Evolutionary conservation across 92 coral and sea anemone species (phyloP).

Genomic region (Nematostella vectensis): DNA sequence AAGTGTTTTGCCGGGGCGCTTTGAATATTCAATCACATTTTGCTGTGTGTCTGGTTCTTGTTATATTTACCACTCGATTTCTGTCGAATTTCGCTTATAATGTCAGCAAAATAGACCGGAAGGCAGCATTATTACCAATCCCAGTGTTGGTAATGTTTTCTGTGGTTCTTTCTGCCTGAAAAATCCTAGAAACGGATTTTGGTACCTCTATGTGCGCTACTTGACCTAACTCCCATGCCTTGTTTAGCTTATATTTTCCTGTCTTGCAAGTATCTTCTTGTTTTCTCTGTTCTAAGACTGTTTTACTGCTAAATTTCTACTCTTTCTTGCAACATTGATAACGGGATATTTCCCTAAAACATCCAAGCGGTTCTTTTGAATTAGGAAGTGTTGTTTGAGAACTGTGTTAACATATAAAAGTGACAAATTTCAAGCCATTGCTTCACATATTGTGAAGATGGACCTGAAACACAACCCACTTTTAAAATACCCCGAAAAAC

Average conservation of each 20-base stretch:
- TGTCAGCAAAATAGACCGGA: not conserved
- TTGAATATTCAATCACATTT: constrained; percentile 40
- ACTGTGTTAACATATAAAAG: constrained; percentile 21
- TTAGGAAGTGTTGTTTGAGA: constrained; percentile 7
- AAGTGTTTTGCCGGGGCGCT: constrained; percentile 52
- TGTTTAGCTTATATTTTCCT: constrained; percentile 19
- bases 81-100: constrained; percentile 4
- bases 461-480: constrained; percentile 67
- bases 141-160: not conserved
- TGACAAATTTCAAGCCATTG: constrained; percentile 43
- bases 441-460: constrained; percentile 35
- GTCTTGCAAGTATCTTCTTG: not conserved
- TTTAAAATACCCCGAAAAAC: constrained; percentile 69
- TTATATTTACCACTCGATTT: constrained; percentile 1
- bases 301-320: constrained; percentile 6
- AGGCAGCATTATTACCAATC: not conserved
- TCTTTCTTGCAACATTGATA: not conserved
- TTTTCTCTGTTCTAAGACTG: constrained; percentile 22
- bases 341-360: constrained; percentile 5
- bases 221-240: constrained; percentile 50
- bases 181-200: constrained; percentile 13
- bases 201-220: constrained; percentile 19
- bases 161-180: not conserved
- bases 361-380: constrained; percentile 13
- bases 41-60: constrained; percentile 10